Evolutionary conservation across 2,797 vertebrate genomes (phyloP).

Genomic region (Molossus alvarezi): DNA sequence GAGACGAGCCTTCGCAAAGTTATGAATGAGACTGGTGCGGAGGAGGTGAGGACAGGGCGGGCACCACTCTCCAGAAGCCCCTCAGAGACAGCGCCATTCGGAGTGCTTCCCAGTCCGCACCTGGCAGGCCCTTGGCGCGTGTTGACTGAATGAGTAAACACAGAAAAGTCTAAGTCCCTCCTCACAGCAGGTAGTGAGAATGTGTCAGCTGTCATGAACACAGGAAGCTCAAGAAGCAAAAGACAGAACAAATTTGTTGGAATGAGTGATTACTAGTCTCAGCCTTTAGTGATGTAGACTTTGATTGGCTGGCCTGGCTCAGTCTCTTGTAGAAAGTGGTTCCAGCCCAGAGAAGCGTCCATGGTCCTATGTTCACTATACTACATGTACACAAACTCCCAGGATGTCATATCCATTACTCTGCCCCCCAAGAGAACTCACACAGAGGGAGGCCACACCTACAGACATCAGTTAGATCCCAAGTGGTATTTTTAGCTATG

Average conservation of each 20-base stretch:
- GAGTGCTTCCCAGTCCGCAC: background rate
- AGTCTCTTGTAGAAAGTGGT: too few relatives aligned
- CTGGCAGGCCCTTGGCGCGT: background rate
- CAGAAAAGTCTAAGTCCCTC: background rate
- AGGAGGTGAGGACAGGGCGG: background rate
- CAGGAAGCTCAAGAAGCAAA: background rate
- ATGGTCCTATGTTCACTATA: too few relatives aligned
- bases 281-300: too few relatives aligned
- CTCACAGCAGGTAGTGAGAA: background rate
- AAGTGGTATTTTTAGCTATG: too few relatives aligned
- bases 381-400: too few relatives aligned
- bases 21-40: background rate
- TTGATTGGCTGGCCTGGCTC: too few relatives aligned
- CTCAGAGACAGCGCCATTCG: background rate
- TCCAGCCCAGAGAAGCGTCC: too few relatives aligned
- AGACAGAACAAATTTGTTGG: background rate
- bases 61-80: background rate
- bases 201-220: background rate
- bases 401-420: too few relatives aligned
- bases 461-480: too few relatives aligned
- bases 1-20: background rate
- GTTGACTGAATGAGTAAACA: background rate
- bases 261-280: too few relatives aligned
- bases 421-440: too few relatives aligned
- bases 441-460: too few relatives aligned